Conservation (phyloP, 2,888 invertebrate genomes). For the Drosophila cognata region DNA sequence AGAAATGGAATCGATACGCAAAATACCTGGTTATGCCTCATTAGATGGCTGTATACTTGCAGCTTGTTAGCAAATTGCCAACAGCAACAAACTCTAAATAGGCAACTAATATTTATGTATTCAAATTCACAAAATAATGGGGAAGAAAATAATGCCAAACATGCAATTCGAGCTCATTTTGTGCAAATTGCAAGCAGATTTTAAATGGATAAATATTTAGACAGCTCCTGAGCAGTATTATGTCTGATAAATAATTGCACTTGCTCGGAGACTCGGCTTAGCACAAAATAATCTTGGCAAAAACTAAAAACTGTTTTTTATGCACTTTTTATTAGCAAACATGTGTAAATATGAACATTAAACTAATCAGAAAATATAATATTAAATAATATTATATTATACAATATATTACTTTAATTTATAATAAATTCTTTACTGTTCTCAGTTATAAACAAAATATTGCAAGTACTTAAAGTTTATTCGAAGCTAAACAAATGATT, state of each 20-base stretch:
- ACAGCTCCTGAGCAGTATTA: not conserved
- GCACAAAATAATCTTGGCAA: not conserved
- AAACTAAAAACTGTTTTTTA: not conserved
- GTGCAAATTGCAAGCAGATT: not conserved
- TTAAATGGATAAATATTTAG: not conserved
- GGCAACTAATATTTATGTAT: not conserved
- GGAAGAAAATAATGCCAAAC: not conserved
- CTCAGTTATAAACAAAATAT: not conserved
- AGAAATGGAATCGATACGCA: constrained; percentile 21
- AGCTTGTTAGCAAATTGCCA: constrained; percentile 23
- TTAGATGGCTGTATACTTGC: constrained; percentile 22
- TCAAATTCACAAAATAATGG: not conserved
- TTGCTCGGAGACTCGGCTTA: not conserved
- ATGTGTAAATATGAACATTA: not conserved
- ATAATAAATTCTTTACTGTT: not conserved
- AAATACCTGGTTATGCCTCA: constrained; percentile 34
- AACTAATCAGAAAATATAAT: not conserved
- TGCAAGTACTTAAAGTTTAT: not conserved
- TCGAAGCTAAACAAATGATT: not conserved
- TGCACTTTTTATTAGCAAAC: not conserved
- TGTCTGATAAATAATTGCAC: not conserved
- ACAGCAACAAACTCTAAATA: not conserved
- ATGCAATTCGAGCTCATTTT: not conserved
- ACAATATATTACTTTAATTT: not conserved
- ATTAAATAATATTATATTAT: not conserved